Percentiles rank a stretch among this genome's conserved stretches.
phyloP scores from a whole-genome alignment of 2,888 invertebrate genomes.

The Diarsia rubi region DNA sequence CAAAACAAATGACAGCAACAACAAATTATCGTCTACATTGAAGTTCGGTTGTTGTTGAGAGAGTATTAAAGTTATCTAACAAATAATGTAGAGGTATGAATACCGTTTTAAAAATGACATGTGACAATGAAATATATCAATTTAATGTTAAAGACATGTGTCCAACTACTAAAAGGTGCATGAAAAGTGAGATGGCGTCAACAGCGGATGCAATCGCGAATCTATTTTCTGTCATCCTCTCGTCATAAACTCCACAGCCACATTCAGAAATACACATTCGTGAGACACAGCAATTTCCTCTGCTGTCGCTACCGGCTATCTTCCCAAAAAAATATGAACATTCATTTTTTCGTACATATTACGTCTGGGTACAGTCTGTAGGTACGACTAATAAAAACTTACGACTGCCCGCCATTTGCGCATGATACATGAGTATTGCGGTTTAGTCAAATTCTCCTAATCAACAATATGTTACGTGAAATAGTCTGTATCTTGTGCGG shows the following conservation, averaged over 20 bases:
- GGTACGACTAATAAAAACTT: conserved; percentile 81
- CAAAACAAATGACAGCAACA: conserved; percentile 50
- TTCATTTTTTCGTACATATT: conserved; percentile 83
- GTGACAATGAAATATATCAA: neutral
- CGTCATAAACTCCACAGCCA: neutral
- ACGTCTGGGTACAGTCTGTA: conserved; percentile 74
- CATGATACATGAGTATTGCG: conserved; percentile 63
- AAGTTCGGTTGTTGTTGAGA: neutral
- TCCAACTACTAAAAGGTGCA: neutral
- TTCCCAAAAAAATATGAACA: conserved; percentile 75
- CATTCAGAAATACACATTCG: conserved; percentile 16
- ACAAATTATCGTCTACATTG: no score
- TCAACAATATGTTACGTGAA: conserved; percentile 64
- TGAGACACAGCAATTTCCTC: conserved; percentile 50
- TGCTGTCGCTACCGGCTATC: conserved; percentile 75
- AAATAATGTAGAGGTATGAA: neutral
- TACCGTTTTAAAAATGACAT: neutral
- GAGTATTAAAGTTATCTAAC: neutral
- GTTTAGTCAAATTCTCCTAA: conserved; percentile 64
- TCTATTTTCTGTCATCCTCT: neutral
- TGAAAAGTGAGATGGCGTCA: neutral
- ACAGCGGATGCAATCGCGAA: neutral
- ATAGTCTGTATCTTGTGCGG: conserved; percentile 54
- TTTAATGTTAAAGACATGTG: neutral
- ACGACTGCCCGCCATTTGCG: conserved; percentile 63